Percentiles rank a stretch among this genome's conserved stretches.
phyloP scores from a whole-genome alignment of 2,797 vertebrate genomes.

The Echeneis naucrates region DNA sequence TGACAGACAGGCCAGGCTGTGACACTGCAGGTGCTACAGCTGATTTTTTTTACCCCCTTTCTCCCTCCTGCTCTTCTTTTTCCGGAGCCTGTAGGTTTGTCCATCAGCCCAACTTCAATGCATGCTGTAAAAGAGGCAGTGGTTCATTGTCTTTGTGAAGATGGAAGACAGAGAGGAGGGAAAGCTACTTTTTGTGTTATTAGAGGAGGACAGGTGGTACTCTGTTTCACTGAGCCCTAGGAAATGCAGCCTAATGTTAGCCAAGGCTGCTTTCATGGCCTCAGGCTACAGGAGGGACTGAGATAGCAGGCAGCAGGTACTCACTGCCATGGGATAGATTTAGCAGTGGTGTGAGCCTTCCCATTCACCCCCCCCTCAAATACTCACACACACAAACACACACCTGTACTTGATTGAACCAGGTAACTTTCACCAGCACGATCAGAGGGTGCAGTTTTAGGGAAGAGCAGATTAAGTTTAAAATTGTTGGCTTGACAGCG shows the following conservation, averaged over 20 bases:
- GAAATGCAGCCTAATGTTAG: conserved; percentile 77
- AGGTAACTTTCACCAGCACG: conserved; percentile 56
- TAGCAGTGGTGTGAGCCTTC: conserved; percentile 67
- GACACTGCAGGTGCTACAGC: conserved; percentile 66
- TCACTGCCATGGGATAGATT: conserved; percentile 72
- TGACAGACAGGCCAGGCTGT: conserved; percentile 55
- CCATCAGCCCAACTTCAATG: conserved; percentile 56
- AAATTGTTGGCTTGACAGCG: conserved; percentile 55
- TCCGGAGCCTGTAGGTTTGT: conserved; percentile 59
- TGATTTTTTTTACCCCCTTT: conserved; percentile 8
- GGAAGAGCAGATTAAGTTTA: conserved; percentile 55
- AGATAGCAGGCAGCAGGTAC: conserved; percentile 73
- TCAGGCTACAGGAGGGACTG: conserved; percentile 73
- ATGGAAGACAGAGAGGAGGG: conserved; percentile 64
- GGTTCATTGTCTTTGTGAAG: conserved; percentile 68
- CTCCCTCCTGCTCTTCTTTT: conserved; percentile 9
- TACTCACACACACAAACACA: conserved; percentile 20
- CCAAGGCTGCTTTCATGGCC: conserved; percentile 77
- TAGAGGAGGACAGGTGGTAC: conserved; percentile 78
- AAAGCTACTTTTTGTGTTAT: conserved; percentile 71
- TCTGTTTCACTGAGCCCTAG: conserved; percentile 73
- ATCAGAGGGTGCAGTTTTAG: conserved; percentile 48
- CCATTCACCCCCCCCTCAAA: conserved; percentile 47
- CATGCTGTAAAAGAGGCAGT: conserved; percentile 45
- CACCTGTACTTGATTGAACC: conserved; percentile 55